phyloP scores from a whole-genome alignment of 1,140 invertebrate genomes.

The Dufourea novaeangliae region DNA sequence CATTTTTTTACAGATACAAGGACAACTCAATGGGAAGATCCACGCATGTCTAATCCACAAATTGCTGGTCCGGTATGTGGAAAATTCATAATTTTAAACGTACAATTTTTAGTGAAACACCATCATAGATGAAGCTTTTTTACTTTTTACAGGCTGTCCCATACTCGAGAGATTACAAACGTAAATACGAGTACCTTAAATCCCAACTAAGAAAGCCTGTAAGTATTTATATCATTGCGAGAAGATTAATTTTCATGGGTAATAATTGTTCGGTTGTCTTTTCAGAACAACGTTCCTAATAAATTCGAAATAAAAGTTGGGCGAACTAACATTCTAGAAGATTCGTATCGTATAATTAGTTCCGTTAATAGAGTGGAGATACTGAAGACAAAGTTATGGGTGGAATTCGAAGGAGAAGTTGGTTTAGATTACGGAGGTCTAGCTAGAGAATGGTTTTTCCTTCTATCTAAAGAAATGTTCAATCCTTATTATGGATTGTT shows the following conservation, averaged over 20 bases:
- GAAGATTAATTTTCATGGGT: slow-evolving; percentile 21
- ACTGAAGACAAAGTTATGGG: slow-evolving; percentile 98
- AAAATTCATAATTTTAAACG: background rate
- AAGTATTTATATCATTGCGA: slow-evolving; percentile 80
- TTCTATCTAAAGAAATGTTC: slow-evolving; percentile 99
- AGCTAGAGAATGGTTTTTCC: slow-evolving; percentile 98
- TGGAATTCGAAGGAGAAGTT: slow-evolving; percentile 98
- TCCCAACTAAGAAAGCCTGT: slow-evolving; percentile 97
- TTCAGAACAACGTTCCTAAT: slow-evolving; percentile 96
- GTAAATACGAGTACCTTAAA: slow-evolving; percentile 99
- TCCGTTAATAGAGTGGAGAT: slow-evolving; percentile 92
- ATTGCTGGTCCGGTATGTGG: slow-evolving; percentile 94
- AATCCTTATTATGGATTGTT: slow-evolving; percentile 99
- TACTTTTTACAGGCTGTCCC: slow-evolving; percentile 89
- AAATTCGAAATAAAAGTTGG: slow-evolving; percentile 98
- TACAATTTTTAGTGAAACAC: background rate
- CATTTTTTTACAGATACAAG: slow-evolving; percentile 88
- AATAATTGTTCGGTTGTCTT: slow-evolving; percentile 57
- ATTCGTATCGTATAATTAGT: slow-evolving; percentile 95
- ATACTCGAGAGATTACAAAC: slow-evolving; percentile 98
- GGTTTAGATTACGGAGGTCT: slow-evolving; percentile 99
- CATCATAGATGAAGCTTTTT: background rate
- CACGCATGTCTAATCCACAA: slow-evolving; percentile 96
- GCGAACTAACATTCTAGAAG: slow-evolving; percentile 95
- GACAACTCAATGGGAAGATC: slow-evolving; percentile 99